phyloP scores from a whole-genome alignment of 2,888 invertebrate genomes.

The Leucozona laternaria region DNA sequence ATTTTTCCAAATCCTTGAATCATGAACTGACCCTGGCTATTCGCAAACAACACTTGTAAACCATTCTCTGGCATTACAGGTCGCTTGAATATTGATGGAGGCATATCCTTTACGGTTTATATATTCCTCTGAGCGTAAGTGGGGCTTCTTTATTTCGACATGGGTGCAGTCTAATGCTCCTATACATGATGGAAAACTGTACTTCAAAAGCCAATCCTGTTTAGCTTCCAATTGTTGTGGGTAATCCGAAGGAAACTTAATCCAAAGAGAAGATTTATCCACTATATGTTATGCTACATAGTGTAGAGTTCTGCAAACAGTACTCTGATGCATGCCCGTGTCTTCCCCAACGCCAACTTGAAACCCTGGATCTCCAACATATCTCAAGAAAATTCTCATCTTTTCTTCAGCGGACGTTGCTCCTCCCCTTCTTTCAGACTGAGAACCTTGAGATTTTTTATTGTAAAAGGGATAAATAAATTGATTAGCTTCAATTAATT shows the following conservation, averaged over 20 bases:
- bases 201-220: slow-evolving; percentile 4
- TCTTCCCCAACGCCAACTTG: no score
- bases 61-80: no score
- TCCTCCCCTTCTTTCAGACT: neutral
- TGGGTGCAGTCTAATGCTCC: neutral
- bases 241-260: neutral
- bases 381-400: neutral
- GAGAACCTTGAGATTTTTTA: neutral
- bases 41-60: no score
- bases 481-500: no score
- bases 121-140: neutral
- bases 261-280: no score
- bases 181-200: neutral
- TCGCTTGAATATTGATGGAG: neutral
- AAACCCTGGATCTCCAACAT: no score
- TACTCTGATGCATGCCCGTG: no score
- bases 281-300: no score
- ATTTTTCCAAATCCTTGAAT: no score
- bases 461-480: no score
- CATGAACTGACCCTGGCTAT: no score
- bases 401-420: neutral
- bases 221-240: neutral
- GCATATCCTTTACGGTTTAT: neutral
- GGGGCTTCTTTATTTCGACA: neutral
- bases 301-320: no score